A percentile compares a stretch with the other conserved stretches of the same genome.
These are phyloP conservation scores for Taurulus bubalis DNA, from an alignment of 2,113 vertebrate genomes.

Conservation along the genomic window DNA sequence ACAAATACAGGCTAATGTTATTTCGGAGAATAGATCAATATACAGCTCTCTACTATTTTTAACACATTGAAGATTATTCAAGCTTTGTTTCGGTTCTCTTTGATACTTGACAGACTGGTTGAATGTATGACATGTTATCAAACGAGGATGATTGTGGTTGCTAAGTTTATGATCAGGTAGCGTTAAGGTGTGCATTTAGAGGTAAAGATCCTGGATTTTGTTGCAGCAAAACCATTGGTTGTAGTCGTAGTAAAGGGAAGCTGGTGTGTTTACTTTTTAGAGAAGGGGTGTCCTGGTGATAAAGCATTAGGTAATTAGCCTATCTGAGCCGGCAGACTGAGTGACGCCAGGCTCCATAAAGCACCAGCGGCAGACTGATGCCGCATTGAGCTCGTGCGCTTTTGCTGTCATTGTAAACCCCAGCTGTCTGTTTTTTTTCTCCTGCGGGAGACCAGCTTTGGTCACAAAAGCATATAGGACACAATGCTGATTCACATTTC, in stretches of 20 bases:
- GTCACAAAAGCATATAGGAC: background rate
- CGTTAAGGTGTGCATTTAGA: conserved; percentile 37
- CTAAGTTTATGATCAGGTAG: background rate
- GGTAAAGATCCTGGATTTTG: background rate
- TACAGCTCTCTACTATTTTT: background rate
- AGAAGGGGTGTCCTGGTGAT: conserved; percentile 74
- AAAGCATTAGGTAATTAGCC: conserved; percentile 84
- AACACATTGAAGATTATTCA: background rate
- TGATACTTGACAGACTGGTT: no score
- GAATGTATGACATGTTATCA: background rate
- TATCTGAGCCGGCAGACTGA: conserved; percentile 84
- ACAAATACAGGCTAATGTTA: background rate
- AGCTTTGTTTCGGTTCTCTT: background rate
- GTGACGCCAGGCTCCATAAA: conserved; percentile 83
- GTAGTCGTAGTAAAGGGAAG: conserved; percentile 63
- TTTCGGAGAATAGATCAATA: background rate
- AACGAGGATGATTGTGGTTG: background rate
- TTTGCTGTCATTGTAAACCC: conserved; percentile 67
- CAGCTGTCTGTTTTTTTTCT: conserved; percentile 47
- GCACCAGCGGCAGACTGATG: conserved; percentile 67
- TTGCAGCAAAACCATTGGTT: background rate
- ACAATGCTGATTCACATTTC: background rate
- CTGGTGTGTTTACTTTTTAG: conserved; percentile 77
- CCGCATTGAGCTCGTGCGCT: conserved; percentile 59
- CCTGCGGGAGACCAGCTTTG: conserved; percentile 23